Conservation (phyloP, 64 coral and sea anemone species). For the Acropora tenuis region DNA sequence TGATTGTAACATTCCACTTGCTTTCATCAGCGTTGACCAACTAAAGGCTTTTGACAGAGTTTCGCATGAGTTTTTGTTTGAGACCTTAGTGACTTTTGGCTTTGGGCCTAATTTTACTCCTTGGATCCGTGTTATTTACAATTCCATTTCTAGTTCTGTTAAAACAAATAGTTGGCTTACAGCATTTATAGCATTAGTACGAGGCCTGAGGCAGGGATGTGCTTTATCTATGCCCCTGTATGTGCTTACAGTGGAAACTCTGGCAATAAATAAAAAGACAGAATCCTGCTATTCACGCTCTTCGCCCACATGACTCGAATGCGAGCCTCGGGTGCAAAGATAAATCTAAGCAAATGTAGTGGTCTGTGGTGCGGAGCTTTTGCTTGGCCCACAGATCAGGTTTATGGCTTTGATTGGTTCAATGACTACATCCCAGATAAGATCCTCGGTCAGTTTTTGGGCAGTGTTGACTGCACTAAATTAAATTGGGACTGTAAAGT, state of each 20-base stretch:
- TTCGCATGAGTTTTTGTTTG: neutral
- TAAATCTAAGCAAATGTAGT: constrained; percentile 40
- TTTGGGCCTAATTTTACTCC: constrained; percentile 23
- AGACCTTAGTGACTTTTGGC: neutral
- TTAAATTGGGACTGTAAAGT: neutral
- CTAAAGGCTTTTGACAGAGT: constrained; percentile 44
- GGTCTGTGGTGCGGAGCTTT: neutral
- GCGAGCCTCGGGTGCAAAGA: constrained; percentile 38
- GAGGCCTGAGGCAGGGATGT: constrained; percentile 26
- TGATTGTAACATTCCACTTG: too few species aligned
- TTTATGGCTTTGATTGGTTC: neutral
- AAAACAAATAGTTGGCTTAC: constrained; percentile 45
- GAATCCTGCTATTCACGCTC: neutral
- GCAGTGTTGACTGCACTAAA: neutral
- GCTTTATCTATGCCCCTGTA: constrained; percentile 60
- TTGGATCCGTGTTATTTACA: constrained; percentile 40
- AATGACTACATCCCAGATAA: neutral
- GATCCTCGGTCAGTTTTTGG: neutral
- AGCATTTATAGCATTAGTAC: neutral
- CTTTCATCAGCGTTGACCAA: constrained; percentile 20
- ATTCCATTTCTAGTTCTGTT: constrained; percentile 33
- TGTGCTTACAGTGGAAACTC: constrained; percentile 5
- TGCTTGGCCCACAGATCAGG: neutral
- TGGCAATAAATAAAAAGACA: too few species aligned
- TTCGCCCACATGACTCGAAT: neutral